A percentile compares a stretch with the other conserved stretches of the same genome.
phyloP scores from a whole-genome alignment of 2,113 vertebrate genomes.

The Haemorhous mexicanus region DNA sequence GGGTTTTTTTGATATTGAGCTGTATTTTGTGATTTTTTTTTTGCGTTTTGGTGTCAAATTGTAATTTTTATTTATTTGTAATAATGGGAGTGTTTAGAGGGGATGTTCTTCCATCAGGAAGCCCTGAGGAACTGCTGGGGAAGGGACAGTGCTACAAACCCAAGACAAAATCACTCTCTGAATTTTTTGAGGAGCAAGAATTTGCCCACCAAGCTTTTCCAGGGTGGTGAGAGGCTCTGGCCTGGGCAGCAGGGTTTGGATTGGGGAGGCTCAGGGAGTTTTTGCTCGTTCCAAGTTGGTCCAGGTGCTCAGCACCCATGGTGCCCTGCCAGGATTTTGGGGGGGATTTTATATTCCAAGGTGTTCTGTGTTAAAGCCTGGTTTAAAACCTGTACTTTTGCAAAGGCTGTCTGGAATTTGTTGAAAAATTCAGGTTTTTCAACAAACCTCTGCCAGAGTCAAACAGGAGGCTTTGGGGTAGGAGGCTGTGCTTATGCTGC shows the following conservation, averaged over 20 bases:
- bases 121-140: background rate
- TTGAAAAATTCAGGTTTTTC: background rate
- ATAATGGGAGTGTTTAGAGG: background rate
- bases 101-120: background rate
- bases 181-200: background rate
- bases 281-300: fast-evolving
- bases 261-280: fast-evolving
- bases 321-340: fast-evolving
- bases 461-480: background rate
- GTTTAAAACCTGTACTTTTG: fast-evolving
- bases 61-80: background rate
- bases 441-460: no score
- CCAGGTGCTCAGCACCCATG: background rate
- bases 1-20: background rate
- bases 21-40: background rate
- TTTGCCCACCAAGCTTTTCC: background rate
- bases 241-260: background rate
- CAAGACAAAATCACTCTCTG: background rate
- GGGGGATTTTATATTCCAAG: background rate
- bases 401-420: background rate
- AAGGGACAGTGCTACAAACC: background rate
- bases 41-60: background rate
- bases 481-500: background rate
- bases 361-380: background rate
- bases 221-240: background rate